Base-by-base conservation (phyloP, 2,113 vertebrate genomes). In the Rhineura floridana region DNA sequence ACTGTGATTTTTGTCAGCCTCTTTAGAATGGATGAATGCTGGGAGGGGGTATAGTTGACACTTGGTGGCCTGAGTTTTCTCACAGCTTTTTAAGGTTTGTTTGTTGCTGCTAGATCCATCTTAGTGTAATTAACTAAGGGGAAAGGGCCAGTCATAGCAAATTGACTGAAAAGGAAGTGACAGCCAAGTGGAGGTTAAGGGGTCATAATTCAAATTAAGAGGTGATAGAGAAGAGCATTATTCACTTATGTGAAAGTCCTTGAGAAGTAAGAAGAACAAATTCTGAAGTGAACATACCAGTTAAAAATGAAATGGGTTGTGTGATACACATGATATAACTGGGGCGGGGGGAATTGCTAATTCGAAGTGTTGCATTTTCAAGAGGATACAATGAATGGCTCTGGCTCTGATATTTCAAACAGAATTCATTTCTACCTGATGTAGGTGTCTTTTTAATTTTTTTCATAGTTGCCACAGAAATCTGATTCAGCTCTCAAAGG, bases 1-100 rank as follows among this genome's bases (percentile, higher is more conserved):
- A 62, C 28, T 59, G 81, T 90, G 88, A 86, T 89, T 88, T 91
- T 88, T 91, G 91, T 67, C 42, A 91, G 67, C 52, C 7, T 5
- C 52, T 15, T 83, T 85, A 89, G 82, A 91, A 78, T n/a, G 13
- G 17, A 21, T 83, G 59, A 21, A 33, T 67, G n/a, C n/a, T n/a
- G n/a, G 48, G 69, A 17, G 15, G 39, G 59, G 8, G 3, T 70
- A 42, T 8, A 36, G 73, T 42, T 42, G 78, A 17, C 17, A 5
- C 25, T 25, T 42, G 6, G 23, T 52, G 39, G 72, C 9, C 36
- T 82, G 55, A 17, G 1, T 39, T 8, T 83, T 75, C 62, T 77
- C 25, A 19, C 11, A 12, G 70, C 44, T 84, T 55, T 48, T 23
- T 28, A 76, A 67, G 4, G 36, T 55, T 73, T 70, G 4, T 73